phyloP scores from a whole-genome alignment of 2,888 invertebrate species.

The Polyploca ridens region DNA sequence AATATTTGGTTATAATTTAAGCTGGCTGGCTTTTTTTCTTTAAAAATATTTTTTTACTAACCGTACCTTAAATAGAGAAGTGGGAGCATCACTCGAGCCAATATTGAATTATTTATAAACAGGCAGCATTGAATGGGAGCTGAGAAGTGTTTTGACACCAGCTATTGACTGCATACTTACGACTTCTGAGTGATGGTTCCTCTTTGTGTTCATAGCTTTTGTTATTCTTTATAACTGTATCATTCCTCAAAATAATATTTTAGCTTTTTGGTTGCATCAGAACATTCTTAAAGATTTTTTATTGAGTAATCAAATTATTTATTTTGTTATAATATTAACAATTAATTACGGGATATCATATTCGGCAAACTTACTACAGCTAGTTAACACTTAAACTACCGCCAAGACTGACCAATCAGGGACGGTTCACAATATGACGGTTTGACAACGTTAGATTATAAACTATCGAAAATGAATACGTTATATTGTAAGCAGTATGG shows the following conservation, averaged over 20 bases:
- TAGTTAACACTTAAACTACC: no score
- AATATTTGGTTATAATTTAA: no score
- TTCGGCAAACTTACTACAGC: no score
- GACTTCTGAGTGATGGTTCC: slow-evolving; percentile 75
- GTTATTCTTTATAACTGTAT: slow-evolving; percentile 56
- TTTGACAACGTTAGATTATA: no score
- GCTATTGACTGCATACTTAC: slow-evolving; percentile 79
- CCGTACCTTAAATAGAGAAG: slow-evolving; percentile 39
- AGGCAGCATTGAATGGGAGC: slow-evolving; percentile 68
- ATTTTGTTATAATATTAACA: no score
- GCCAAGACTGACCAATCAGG: no score
- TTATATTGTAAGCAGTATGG: no score
- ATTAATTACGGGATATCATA: no score
- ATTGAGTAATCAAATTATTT: background rate
- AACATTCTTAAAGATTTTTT: background rate
- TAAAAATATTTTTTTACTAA: slow-evolving; percentile 27
- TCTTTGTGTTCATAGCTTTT: slow-evolving; percentile 61
- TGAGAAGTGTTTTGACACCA: slow-evolving; percentile 72
- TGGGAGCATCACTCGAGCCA: slow-evolving; percentile 55
- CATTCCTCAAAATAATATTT: slow-evolving; percentile 35
- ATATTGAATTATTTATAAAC: slow-evolving; percentile 80
- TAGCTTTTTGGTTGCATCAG: slow-evolving; percentile 14
- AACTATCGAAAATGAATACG: no score
- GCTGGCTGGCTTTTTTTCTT: no score
- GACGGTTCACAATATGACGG: no score